phyloP scores from a whole-genome alignment of 2,888 invertebrate genomes.

The Caenorhabditis sp. region DNA sequence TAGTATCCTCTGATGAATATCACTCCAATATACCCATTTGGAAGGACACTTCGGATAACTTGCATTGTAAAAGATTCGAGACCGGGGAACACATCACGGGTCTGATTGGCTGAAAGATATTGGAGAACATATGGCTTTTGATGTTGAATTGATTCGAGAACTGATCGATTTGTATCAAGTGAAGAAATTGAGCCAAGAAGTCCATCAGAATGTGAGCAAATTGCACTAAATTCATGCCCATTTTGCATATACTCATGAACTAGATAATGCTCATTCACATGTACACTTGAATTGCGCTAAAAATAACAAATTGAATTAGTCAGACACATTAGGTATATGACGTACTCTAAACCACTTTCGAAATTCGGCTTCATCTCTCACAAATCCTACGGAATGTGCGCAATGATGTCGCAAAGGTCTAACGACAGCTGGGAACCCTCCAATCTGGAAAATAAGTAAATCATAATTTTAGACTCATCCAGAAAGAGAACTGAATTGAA shows the following conservation, averaged over 20 bases:
- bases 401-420: constrained; percentile 45
- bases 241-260: constrained; percentile 63
- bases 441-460: too few relatives aligned
- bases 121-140: constrained; percentile 59
- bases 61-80: constrained; percentile 63
- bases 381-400: constrained; percentile 51
- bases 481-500: background rate
- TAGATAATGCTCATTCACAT: constrained; percentile 56
- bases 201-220: constrained; percentile 56
- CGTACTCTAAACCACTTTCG: constrained; percentile 50
- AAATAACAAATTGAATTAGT: constrained; percentile 10
- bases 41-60: constrained; percentile 54
- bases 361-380: constrained; percentile 46
- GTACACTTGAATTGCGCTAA: constrained; percentile 51
- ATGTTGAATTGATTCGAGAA: constrained; percentile 51
- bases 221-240: constrained; percentile 61
- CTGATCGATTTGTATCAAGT: constrained; percentile 46
- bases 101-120: constrained; percentile 57
- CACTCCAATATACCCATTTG: constrained; percentile 35
- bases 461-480: background rate
- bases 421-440: constrained; percentile 53
- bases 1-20: constrained; percentile 64
- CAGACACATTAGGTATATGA: background rate
- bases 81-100: constrained; percentile 62
- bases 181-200: constrained; percentile 57